Conservation (phyloP, 2,113 vertebrate genomes). For the Sarotherodon lohbergeri region DNA sequence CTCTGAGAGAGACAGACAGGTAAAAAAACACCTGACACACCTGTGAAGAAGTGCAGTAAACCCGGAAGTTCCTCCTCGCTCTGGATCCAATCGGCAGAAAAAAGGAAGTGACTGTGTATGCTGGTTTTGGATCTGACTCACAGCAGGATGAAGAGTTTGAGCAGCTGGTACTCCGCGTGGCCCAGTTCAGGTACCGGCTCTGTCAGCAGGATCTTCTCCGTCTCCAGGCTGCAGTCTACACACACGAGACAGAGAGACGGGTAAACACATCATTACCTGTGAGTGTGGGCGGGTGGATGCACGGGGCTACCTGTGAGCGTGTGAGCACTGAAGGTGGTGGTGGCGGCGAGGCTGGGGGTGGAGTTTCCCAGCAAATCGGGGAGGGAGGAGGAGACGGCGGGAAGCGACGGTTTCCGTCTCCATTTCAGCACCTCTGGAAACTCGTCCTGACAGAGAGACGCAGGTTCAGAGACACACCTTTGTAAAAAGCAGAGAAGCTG, state of each 20-base stretch:
- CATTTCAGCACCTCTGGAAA: slow-evolving; percentile 77
- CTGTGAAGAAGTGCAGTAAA: not conserved
- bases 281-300: not conserved
- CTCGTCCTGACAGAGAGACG: slow-evolving; percentile 31
- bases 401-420: slow-evolving; percentile 81
- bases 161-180: slow-evolving; percentile 44
- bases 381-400: slow-evolving; percentile 53
- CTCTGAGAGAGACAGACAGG: slow-evolving; percentile 1
- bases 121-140: not conserved
- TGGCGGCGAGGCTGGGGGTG: slow-evolving; percentile 67
- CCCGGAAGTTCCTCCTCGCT: not conserved
- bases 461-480: not conserved
- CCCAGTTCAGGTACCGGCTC: slow-evolving; percentile 56
- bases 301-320: slow-evolving; percentile 27
- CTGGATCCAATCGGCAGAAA: accelerated
- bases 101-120: not conserved
- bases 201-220: slow-evolving; percentile 43
- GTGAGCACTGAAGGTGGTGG: slow-evolving; percentile 37
- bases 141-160: slow-evolving; percentile 57
- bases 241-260: not conserved
- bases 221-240: slow-evolving; percentile 38
- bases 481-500: not conserved
- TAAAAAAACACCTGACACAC: accelerated
- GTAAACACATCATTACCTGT: not conserved
- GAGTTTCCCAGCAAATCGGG: slow-evolving; percentile 76